Evolutionary conservation across 2,797 vertebrate species (phyloP), one percentile per base, ranked within the genome.

Genomic region (Clarias laeviceps): DNA sequence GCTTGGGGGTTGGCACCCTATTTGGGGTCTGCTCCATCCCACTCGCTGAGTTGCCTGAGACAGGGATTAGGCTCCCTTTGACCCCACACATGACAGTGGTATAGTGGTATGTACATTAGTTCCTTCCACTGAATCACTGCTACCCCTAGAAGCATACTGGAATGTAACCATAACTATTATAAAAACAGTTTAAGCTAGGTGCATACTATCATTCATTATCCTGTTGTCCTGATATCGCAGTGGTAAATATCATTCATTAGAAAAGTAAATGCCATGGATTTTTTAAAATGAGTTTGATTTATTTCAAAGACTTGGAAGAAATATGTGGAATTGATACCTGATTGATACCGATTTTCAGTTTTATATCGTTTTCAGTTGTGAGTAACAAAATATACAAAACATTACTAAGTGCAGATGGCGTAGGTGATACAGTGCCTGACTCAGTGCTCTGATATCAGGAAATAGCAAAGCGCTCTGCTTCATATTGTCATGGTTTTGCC

Each of bases 361-460:
- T 74, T 8, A 74, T 17, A 76, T 57, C 50, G 34, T 37, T 17
- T 79, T 50, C 50, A 37, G 11, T 37, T 77, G 56, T 59, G 5
- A 8, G 74, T 22, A 78, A 61, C 32, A 34, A 34, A 24, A 22
- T 77, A 34, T 20, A 17, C 57, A 62, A 79, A 62, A 15, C 57
- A 3, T 79, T 37, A 12, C 24, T 65, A 80, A 80, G 61, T 29
- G 17, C 8, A n/a, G 9, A 65, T 80, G 61, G 37, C 5, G 24
- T 64, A 27, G 40, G 32, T 45, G 24, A 80, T 24, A 80, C 37
- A 61, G 56, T 12, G 6, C 17, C 29, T 78, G 29, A 24, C 40
- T 65, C 27, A 80, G 34, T 80, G 77, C 64, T 24, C 77, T 64
- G 77, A 45, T 65, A 80, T 27, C 40, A 65, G 78, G 40, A 80